Evolutionary conservation across 2,888 invertebrate species (phyloP).

Genomic region (Melikaiella ostensackeni): DNA sequence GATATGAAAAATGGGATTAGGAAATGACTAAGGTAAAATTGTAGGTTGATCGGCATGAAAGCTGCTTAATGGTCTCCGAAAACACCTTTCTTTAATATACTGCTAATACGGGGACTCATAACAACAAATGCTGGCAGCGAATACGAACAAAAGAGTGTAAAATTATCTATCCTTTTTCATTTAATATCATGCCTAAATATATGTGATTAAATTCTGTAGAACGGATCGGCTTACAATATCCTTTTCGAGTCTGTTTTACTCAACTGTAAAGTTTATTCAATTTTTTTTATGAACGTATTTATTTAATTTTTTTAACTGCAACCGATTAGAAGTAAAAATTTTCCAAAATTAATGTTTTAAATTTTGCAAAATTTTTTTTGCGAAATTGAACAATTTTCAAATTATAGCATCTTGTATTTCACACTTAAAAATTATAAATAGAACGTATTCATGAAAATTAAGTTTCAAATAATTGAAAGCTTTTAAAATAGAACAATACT

Average conservation of each 20-base stretch:
- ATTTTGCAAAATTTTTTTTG: no score
- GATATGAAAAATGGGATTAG: not conserved
- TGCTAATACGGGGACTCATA: not conserved
- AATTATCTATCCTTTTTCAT: conserved; percentile 13
- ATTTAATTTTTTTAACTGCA: no score
- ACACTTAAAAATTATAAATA: no score
- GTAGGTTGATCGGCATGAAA: conserved; percentile 2
- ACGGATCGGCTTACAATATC: not conserved
- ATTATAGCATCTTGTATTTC: no score
- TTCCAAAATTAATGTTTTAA: no score
- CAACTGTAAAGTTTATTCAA: not conserved
- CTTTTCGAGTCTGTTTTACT: not conserved
- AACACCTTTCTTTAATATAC: conserved; percentile 25
- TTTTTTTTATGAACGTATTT: not conserved
- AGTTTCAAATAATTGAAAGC: no score
- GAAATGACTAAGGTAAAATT: conserved; percentile 16
- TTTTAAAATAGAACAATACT: no score
- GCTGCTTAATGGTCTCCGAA: conserved; percentile 23
- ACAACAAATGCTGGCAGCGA: not conserved
- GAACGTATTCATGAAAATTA: no score
- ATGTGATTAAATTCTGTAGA: conserved; percentile 1
- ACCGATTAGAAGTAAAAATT: no score
- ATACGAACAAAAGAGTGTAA: conserved; percentile 21
- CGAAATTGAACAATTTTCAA: no score
- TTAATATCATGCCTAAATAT: conserved; percentile 29